Evolutionary conservation across 2,888 invertebrate genomes (phyloP).

Genomic region (Hydroisotoma schaefferi): DNA sequence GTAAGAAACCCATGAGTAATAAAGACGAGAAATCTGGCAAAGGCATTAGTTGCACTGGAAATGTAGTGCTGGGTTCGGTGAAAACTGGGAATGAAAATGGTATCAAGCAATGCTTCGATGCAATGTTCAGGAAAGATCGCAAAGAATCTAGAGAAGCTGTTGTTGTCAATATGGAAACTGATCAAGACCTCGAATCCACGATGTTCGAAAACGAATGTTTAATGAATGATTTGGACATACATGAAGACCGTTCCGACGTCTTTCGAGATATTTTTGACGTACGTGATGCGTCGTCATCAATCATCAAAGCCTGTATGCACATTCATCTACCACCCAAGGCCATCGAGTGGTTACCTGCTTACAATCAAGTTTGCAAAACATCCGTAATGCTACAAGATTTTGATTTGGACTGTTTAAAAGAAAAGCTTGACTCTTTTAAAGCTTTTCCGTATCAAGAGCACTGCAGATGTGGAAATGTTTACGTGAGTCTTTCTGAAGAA

Average conservation of each 20-base stretch:
- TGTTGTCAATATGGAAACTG: too few species aligned
- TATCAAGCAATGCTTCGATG: not conserved
- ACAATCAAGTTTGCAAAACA: not conserved
- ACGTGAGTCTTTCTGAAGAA: not conserved
- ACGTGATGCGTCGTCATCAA: not conserved
- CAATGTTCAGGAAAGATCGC: too few species aligned
- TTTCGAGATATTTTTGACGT: slow-evolving; percentile 10
- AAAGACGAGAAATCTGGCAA: not conserved
- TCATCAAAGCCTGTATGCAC: not conserved
- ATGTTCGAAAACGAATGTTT: not conserved
- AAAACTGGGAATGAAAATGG: not conserved
- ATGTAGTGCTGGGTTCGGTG: not conserved
- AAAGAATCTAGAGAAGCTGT: too few species aligned
- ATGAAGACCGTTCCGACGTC: not conserved
- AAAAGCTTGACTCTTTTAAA: slow-evolving; percentile 3
- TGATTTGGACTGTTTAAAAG: not conserved
- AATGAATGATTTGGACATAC: not conserved
- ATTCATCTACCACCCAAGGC: not conserved
- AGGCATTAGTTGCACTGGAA: not conserved
- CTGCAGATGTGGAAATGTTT: slow-evolving; percentile 13
- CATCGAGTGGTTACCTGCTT: not conserved
- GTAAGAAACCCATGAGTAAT: not conserved
- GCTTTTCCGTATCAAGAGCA: not conserved
- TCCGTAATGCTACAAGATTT: not conserved
- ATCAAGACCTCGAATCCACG: not conserved